Percentiles rank a stretch among this genome's conserved stretches.
phyloP scores from a whole-genome alignment of 2,113 vertebrate species.

The Sakesphorus luctuosus region DNA sequence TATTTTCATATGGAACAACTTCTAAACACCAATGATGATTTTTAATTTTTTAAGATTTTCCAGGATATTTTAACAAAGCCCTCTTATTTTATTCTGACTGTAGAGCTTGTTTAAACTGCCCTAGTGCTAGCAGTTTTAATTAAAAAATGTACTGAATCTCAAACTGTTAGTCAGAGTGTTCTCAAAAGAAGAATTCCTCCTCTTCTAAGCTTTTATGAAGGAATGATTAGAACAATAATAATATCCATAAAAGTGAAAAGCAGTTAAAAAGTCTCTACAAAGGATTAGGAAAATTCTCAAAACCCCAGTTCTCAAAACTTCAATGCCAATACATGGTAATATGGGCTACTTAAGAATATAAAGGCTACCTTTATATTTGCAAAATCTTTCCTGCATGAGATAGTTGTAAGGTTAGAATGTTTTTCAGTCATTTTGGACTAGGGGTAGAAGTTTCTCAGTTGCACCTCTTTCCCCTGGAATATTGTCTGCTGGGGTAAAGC shows the following conservation, averaged over 20 bases:
- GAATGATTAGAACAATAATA: not conserved
- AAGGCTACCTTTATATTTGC: not conserved
- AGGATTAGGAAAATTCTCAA: not conserved
- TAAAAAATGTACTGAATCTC: conserved; percentile 2
- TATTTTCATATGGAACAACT: not conserved
- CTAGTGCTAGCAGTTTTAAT: not conserved
- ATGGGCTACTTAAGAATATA: not conserved
- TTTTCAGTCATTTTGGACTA: not conserved
- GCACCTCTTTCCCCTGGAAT: not conserved
- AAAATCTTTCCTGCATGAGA: not conserved
- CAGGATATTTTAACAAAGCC: not conserved
- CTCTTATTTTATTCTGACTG: not conserved
- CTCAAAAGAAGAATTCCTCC: not conserved
- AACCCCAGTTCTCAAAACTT: not conserved
- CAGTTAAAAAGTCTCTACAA: not conserved
- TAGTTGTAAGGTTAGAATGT: not conserved
- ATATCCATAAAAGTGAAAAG: not conserved
- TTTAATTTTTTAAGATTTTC: not conserved
- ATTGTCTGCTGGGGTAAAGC: not conserved
- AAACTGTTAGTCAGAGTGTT: not conserved
- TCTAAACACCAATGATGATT: not conserved
- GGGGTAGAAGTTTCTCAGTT: not conserved
- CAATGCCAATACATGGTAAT: not conserved
- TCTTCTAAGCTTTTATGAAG: conserved; percentile 6
- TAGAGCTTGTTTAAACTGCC: not conserved